A percentile compares a stretch with the other conserved stretches of the same genome.
These are phyloP conservation scores for Tinea trinotella DNA, from an alignment of 2,888 invertebrate species.

Conservation along the genomic window DNA sequence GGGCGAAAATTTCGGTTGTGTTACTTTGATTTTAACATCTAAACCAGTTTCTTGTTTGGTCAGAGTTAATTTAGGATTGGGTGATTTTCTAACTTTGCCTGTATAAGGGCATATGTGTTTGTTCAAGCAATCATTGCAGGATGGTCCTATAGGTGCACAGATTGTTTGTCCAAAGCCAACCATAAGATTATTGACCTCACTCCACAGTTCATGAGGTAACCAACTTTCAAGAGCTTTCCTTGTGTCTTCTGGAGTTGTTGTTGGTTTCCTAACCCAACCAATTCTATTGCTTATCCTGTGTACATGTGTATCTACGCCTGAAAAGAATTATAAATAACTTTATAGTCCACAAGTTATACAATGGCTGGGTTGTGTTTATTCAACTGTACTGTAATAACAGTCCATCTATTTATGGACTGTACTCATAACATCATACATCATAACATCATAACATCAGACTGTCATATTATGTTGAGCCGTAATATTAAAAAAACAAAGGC, in stretches of 20 bases:
- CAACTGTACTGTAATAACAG: no score
- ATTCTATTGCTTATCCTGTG: constrained; percentile 94
- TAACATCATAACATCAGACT: no score
- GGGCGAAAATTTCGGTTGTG: constrained; percentile 21
- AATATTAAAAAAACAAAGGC: no score
- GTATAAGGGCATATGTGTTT: constrained; percentile 83
- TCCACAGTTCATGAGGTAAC: constrained; percentile 90
- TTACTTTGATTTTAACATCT: background rate
- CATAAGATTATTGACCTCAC: constrained; percentile 88
- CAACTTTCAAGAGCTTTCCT: constrained; percentile 86
- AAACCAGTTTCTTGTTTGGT: constrained; percentile 21
- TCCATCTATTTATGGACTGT: no score
- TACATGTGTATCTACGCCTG: constrained; percentile 97
- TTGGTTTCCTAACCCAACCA: constrained; percentile 83
- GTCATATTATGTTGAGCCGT: no score
- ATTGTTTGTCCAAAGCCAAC: constrained; percentile 98
- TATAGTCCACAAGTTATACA: background rate
- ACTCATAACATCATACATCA: no score
- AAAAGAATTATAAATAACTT: constrained; percentile 21
- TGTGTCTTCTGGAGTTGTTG: constrained; percentile 91
- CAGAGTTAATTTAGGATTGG: constrained; percentile 32
- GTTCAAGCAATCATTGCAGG: constrained; percentile 88
- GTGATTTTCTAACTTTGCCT: constrained; percentile 47
- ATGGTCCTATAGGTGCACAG: constrained; percentile 87
- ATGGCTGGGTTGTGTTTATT: no score